Evolutionary conservation across 1,140 invertebrate species (phyloP).

Genomic region (Steinernema feltiae): DNA sequence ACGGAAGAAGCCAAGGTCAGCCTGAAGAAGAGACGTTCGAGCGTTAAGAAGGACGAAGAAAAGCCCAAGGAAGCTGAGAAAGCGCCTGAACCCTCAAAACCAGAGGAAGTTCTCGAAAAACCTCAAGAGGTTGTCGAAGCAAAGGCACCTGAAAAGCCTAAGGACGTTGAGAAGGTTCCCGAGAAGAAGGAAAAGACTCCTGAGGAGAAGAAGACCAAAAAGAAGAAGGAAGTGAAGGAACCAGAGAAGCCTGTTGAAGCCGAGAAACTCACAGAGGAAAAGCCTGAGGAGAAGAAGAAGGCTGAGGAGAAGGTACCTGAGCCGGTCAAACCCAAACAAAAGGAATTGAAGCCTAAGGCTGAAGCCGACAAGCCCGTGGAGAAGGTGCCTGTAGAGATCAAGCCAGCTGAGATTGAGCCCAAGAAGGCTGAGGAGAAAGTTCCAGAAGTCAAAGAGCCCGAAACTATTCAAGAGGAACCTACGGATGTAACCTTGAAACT

Average conservation of each 20-base stretch:
- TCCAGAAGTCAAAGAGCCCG: too few species aligned
- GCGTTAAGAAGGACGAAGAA: too few species aligned
- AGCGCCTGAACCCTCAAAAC: too few species aligned
- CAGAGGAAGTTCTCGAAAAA: too few species aligned
- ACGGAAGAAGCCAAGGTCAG: too few species aligned
- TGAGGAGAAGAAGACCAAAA: neutral
- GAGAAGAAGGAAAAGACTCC: neutral
- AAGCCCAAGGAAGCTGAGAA: conserved; percentile 10
- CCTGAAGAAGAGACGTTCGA: too few species aligned
- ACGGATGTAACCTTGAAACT: conserved; percentile 14
- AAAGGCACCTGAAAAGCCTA: neutral
- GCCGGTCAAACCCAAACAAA: neutral
- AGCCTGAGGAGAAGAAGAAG: neutral
- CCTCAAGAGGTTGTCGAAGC: conserved; percentile 15
- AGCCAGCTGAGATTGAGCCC: conserved; percentile 3
- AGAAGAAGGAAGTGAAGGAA: neutral
- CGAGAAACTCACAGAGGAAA: neutral
- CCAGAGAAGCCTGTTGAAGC: neutral
- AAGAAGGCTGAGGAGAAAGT: too few species aligned
- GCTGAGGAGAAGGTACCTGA: neutral
- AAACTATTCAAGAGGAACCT: neutral
- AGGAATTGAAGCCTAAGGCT: conserved; percentile 11
- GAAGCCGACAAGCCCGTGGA: too few species aligned
- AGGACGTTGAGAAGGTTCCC: conserved; percentile 2
- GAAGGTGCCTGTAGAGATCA: neutral